Evolutionary conservation across 2,888 invertebrate genomes (phyloP).

Genomic region (Amiota minor): DNA sequence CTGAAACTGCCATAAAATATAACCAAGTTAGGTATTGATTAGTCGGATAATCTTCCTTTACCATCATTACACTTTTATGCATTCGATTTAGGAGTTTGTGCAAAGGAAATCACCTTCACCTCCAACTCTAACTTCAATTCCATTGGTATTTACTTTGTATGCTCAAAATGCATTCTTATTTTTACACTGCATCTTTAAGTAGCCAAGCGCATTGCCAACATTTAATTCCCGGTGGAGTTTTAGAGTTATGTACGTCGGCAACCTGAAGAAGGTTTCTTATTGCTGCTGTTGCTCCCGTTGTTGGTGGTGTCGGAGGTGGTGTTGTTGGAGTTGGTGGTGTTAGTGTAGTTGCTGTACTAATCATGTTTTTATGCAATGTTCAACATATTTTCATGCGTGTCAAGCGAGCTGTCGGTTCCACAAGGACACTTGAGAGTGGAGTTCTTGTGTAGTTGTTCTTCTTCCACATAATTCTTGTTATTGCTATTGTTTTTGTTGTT

Average conservation of each 20-base stretch:
- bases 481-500: background rate
- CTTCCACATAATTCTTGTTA: background rate
- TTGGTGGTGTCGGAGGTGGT: constrained; percentile 31
- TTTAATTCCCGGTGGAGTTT: constrained; percentile 41
- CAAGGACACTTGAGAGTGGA: constrained; percentile 18
- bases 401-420: constrained; percentile 16
- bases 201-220: constrained; percentile 41
- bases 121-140: too few species aligned
- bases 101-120: constrained; percentile 12
- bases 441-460: constrained; percentile 7
- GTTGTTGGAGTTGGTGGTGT: constrained; percentile 5
- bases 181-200: constrained; percentile 60
- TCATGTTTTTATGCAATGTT: constrained; percentile 23
- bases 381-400: constrained; percentile 35
- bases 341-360: background rate
- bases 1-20: background rate
- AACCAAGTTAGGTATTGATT: background rate
- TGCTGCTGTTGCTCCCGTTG: constrained; percentile 39
- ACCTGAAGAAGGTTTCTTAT: constrained; percentile 41
- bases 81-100: constrained; percentile 1
- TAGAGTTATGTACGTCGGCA: constrained; percentile 30
- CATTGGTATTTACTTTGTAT: too few species aligned
- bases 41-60: background rate
- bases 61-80: background rate
- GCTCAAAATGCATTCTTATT: constrained; percentile 37